phyloP scores from a whole-genome alignment of 2,888 invertebrate genomes.

The Taenaris catops region DNA sequence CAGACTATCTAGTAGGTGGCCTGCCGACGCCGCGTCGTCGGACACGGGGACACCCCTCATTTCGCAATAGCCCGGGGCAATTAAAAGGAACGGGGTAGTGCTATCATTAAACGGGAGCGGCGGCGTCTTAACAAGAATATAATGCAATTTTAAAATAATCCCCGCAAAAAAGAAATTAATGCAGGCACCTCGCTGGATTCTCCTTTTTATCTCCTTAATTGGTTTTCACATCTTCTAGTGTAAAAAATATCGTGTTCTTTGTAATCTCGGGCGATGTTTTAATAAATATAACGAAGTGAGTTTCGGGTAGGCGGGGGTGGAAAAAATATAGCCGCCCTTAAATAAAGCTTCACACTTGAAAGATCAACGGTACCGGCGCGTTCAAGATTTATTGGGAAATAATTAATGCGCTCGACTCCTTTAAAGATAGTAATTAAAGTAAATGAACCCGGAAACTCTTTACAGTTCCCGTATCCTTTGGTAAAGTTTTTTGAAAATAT shows the following conservation, averaged over 20 bases:
- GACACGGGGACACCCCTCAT: no score
- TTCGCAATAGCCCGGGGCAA: constrained; percentile 76
- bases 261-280: constrained; percentile 79
- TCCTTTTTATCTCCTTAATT: constrained; percentile 80
- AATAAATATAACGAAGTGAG: constrained; percentile 80
- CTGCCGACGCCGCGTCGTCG: no score
- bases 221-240: constrained; percentile 80
- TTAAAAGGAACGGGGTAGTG: constrained; percentile 78
- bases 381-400: constrained; percentile 71
- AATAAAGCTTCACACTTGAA: constrained; percentile 77
- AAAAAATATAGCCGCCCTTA: constrained; percentile 74
- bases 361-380: constrained; percentile 68
- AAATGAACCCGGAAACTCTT: constrained; percentile 36
- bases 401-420: constrained; percentile 56
- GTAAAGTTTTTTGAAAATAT: no score
- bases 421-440: constrained; percentile 54
- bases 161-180: constrained; percentile 79
- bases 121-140: constrained; percentile 78
- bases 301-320: constrained; percentile 33
- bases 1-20: no score
- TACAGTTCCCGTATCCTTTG: no score
- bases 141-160: constrained; percentile 81
- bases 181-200: constrained; percentile 77
- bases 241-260: constrained; percentile 79
- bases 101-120: constrained; percentile 72